Evolutionary conservation across 2,113 vertebrate genomes (phyloP).

Genomic region (Hydropotes inermis): DNA sequence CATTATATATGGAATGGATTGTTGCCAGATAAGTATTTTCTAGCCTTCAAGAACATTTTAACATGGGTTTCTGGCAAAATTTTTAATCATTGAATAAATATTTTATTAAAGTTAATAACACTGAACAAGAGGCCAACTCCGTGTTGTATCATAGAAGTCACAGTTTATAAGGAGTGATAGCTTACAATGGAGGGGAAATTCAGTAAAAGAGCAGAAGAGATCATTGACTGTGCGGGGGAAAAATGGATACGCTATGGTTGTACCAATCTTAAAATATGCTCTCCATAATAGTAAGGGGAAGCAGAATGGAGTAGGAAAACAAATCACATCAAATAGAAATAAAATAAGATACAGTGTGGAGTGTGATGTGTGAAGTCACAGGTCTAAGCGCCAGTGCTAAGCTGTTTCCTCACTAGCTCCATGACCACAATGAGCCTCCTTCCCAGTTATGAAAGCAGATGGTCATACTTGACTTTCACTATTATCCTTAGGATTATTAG

Average conservation of each 20-base stretch:
- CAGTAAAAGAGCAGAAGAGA: not conserved
- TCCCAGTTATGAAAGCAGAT: not conserved
- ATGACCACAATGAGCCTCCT: not conserved
- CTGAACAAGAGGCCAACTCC: not conserved
- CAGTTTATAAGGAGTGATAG: not conserved
- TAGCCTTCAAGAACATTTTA: not conserved
- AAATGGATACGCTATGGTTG: not conserved
- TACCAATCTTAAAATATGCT: not conserved
- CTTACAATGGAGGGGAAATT: not conserved
- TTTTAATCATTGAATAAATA: conserved; percentile 9
- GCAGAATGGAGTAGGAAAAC: not conserved
- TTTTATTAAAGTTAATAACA: conserved; percentile 10
- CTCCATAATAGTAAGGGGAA: not conserved
- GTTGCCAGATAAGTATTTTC: not conserved
- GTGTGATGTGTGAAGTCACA: not conserved
- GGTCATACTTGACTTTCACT: not conserved
- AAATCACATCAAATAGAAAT: not conserved
- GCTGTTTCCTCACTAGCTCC: not conserved
- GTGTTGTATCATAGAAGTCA: not conserved
- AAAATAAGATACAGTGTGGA: not conserved
- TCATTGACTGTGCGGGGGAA: accelerated
- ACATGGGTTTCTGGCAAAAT: conserved; percentile 20
- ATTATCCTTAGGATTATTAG: not conserved
- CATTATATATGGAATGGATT: not conserved
- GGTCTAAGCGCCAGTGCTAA: not conserved